Evolutionary conservation across 2,888 invertebrate species (phyloP), one percentile per base, ranked within the genome.

Genomic region (Calliopum simillimum): DNA sequence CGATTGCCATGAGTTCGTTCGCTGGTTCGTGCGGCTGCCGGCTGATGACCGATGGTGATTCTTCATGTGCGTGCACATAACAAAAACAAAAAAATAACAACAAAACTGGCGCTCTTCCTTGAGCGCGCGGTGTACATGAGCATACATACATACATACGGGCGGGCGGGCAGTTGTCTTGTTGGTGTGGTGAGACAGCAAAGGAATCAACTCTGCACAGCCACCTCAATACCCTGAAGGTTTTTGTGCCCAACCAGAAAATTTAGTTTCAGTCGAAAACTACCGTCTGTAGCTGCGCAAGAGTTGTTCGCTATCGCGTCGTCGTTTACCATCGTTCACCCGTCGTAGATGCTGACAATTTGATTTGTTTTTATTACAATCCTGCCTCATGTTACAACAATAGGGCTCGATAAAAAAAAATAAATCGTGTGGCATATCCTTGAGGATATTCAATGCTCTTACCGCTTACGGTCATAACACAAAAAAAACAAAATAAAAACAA

Each of bases 141-240:
- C 63, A 44, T 14, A 25, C 58, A 65, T 59, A 64, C 63, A 44
- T 21, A 58, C n/a, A 46, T 23, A 23, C 67, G 59, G 23, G 41
- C 65, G 65, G 46, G 33, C 23, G 65, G 71, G 63, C 68, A 71
- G 70, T 71, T 71, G 19, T 69, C 33, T 33, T 33, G 63, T 19
- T 19, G 11, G 13, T 41, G 55, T 58, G 47, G 16, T 72, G 68
- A 55, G 68, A 46, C 66, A 71, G 58, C 63, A 51, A 33, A 66
- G 68, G n/a, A 49, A 33, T 53, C 25, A 33, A 33, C 33, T 33
- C n/a, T n/a, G n/a, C 25, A 44, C 74, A 64, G 73, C 76, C 75
- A 76, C 75, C 73, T 73, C 79, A 79, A 85, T 85, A 85, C 86
- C 86, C 86, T 77, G 79, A 80, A 86, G 84, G 84, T 85, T 77